phyloP scores from a whole-genome alignment of 1,140 invertebrate species.

The Drosophila sp. region DNA sequence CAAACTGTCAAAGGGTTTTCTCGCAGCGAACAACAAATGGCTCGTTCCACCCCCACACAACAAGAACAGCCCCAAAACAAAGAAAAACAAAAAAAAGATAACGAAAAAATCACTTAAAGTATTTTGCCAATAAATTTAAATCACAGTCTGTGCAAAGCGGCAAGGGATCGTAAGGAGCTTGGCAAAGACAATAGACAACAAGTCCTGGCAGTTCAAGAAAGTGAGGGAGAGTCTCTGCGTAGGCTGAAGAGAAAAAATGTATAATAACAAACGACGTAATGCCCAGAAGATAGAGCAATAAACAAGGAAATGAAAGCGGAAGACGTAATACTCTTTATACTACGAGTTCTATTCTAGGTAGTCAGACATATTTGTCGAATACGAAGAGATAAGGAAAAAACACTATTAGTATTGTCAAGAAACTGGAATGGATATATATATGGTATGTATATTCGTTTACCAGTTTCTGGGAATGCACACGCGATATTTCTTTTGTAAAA shows the following conservation, averaged over 20 bases:
- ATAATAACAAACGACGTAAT: constrained; percentile 30
- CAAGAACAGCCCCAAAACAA: constrained; percentile 20
- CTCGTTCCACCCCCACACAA: neutral
- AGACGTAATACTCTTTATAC: neutral
- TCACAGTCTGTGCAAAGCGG: constrained; percentile 59
- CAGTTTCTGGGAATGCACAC: too few species aligned
- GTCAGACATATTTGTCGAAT: too few species aligned
- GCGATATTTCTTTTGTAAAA: too few species aligned
- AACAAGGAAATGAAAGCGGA: constrained; percentile 19
- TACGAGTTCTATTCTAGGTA: too few species aligned
- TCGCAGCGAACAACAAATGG: constrained; percentile 21
- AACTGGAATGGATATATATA: too few species aligned
- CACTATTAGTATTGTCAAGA: too few species aligned
- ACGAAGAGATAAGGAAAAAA: too few species aligned
- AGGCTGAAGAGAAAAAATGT: constrained; percentile 19
- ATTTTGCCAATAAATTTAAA: constrained; percentile 84
- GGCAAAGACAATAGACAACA: constrained; percentile 57
- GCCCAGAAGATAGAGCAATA: constrained; percentile 13
- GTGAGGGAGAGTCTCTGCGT: constrained; percentile 7
- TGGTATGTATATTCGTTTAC: too few species aligned
- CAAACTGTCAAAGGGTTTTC: constrained; percentile 72
- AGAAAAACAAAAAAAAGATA: constrained; percentile 13
- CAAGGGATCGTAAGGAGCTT: constrained; percentile 14
- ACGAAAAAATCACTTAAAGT: constrained; percentile 78
- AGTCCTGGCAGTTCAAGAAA: neutral